Evolutionary conservation across 2,888 invertebrate species (phyloP).

Genomic region (Latheticus oryzae): DNA sequence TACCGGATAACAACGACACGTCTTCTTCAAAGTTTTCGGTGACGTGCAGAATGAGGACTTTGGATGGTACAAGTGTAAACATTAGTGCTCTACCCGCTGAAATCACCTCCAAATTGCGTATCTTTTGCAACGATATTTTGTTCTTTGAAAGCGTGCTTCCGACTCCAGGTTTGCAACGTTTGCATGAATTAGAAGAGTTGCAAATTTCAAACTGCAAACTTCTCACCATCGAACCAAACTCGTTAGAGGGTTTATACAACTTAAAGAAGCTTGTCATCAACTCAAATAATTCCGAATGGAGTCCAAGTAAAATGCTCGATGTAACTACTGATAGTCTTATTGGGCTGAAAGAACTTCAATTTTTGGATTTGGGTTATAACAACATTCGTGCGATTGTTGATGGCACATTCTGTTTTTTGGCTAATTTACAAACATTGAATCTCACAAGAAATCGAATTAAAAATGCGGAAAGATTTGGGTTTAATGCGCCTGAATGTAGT

Average conservation of each 20-base stretch:
- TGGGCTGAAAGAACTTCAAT: conserved; percentile 83
- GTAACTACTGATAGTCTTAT: conserved; percentile 77
- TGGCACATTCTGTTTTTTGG: conserved; percentile 81
- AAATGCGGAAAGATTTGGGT: conserved; percentile 81
- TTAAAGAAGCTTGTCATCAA: conserved; percentile 82
- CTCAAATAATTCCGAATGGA: conserved; percentile 85
- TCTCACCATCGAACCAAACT: conserved; percentile 78
- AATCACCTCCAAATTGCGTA: conserved; percentile 77
- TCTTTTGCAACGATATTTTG: conserved; percentile 82
- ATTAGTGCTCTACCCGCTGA: conserved; percentile 76
- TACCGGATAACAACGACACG: conserved; percentile 66
- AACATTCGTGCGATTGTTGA: conserved; percentile 85
- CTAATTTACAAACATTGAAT: conserved; percentile 84
- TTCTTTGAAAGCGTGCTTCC: conserved; percentile 83
- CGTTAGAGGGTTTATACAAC: conserved; percentile 84
- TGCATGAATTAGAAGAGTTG: conserved; percentile 81
- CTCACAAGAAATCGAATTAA: conserved; percentile 86
- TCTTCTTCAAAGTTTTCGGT: conserved; percentile 68
- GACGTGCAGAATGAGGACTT: conserved; percentile 77
- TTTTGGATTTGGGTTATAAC: conserved; percentile 84
- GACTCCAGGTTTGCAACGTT: conserved; percentile 74
- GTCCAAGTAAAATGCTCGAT: conserved; percentile 79
- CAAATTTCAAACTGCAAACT: conserved; percentile 84
- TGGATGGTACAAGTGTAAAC: conserved; percentile 77
- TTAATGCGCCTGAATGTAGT: conserved; percentile 72